Percentiles rank a stretch among this genome's conserved stretches.
Conservation (phyloP, 2,797 vertebrate genomes). For the Helarctos malayanus region DNA sequence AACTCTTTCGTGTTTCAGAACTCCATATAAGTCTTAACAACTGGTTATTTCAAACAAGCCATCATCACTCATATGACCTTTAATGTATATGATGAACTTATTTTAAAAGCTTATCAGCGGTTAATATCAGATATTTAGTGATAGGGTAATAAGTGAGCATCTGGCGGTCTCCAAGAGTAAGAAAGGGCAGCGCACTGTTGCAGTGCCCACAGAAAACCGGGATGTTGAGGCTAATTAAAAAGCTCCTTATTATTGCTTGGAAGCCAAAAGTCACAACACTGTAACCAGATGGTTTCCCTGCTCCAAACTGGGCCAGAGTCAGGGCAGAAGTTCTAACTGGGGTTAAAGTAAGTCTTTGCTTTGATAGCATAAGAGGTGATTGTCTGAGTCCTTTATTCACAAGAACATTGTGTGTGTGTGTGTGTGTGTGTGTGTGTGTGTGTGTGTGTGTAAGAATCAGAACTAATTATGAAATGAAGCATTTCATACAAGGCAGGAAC, state of each 20-base stretch:
- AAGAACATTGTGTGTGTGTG: neutral
- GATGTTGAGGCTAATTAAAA: conserved; percentile 88
- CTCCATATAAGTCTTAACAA: conserved; percentile 38
- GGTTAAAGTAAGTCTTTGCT: conserved; percentile 37
- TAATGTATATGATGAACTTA: conserved; percentile 71
- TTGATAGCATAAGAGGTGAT: neutral
- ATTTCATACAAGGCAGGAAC: neutral
- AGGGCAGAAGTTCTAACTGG: neutral
- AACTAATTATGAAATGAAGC: neutral
- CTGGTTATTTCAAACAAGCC: neutral
- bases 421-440: neutral
- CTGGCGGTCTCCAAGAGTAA: conserved; percentile 90
- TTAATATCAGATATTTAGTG: conserved; percentile 93
- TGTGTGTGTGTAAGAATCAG: neutral
- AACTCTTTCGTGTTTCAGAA: neutral
- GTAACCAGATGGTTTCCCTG: conserved; percentile 30
- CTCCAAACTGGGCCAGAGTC: neutral
- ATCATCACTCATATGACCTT: conserved; percentile 56
- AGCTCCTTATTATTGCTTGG: conserved; percentile 79
- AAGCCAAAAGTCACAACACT: conserved; percentile 76
- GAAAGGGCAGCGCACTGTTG: conserved; percentile 67
- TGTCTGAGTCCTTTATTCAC: neutral
- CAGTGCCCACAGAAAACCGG: conserved; percentile 83
- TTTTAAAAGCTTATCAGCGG: conserved; percentile 87
- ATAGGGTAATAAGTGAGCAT: conserved; percentile 94